Conservation (phyloP, 1,140 invertebrate species). For the Halictus rubicundus region DNA sequence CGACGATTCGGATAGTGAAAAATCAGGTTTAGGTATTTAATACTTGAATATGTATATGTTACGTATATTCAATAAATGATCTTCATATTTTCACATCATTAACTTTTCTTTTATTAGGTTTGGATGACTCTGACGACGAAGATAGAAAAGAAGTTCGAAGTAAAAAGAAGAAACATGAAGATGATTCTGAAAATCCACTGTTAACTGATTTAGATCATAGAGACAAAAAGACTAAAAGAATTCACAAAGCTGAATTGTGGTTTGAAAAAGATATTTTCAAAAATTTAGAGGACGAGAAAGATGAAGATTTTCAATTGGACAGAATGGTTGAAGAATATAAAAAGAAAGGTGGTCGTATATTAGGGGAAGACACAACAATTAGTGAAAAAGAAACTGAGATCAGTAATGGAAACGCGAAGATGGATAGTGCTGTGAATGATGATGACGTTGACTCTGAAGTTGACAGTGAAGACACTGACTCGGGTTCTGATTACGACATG, state of each 20-base stretch:
- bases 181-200: slow-evolving; percentile 86
- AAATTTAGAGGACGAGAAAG: slow-evolving; percentile 88
- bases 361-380: slow-evolving; percentile 75
- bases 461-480: slow-evolving; percentile 74
- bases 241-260: slow-evolving; percentile 92
- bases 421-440: slow-evolving; percentile 76
- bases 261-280: slow-evolving; percentile 95
- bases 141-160: slow-evolving; percentile 67
- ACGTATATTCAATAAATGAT: slow-evolving; percentile 9
- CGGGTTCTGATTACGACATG: slow-evolving; percentile 85
- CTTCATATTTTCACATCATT: slow-evolving; percentile 58
- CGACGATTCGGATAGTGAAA: slow-evolving; percentile 79
- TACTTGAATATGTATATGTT: slow-evolving; percentile 24
- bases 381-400: slow-evolving; percentile 46
- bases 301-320: slow-evolving; percentile 93
- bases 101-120: slow-evolving; percentile 72
- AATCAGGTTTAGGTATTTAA: slow-evolving; percentile 83
- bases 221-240: slow-evolving; percentile 86
- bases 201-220: slow-evolving; percentile 91
- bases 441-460: slow-evolving; percentile 52
- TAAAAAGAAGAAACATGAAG: slow-evolving; percentile 68
- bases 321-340: slow-evolving; percentile 87
- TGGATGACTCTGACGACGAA: slow-evolving; percentile 81
- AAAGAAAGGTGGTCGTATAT: slow-evolving; percentile 85
- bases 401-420: slow-evolving; percentile 60